Evolutionary conservation across 2,888 invertebrate genomes (phyloP), one percentile per base, ranked within the genome.

Genomic region (Belgica antarctica): DNA sequence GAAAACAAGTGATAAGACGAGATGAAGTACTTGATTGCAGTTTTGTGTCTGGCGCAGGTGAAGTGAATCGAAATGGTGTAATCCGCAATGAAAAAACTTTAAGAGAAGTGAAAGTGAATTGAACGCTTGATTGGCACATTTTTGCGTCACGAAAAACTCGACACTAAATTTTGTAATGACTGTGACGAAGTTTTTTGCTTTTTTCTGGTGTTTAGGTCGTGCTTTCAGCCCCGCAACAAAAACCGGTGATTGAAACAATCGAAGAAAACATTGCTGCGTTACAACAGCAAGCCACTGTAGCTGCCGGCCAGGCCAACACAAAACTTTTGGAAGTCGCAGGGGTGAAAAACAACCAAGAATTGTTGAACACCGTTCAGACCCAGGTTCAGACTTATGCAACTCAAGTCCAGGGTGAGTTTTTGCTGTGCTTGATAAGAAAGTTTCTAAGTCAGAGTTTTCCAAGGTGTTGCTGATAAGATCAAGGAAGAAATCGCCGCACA

Each of bases 41-140:
- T 65, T 65, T n/a, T 65, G 15, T 65, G 65, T 47, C 47, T 65
- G 8, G 28, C 46, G 27, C 47, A 65, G 65, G 65, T 65, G 63
- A 63, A 31, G 22, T 24, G 19, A 62, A n/a, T n/a, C n/a, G 31
- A 34, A 34, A 12, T 61, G 25, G 1, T 41, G n/a, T 2, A n/a
- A 63, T 36, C 17, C 1, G 41, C 7, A 17, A 41, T 63, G 62
- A 7, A 28, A 28, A 12, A 27, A n/a, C 8, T 15, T 12, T n/a
- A 7, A 46, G 17, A n/a, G n/a, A 25, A 41, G 63, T 63, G 63
- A 63, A 65, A 65, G 65, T 41, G 59, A 65, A 12, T 63, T 12
- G n/a, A 17, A 28, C 41, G 65, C 27, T 47, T 41, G 46, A 65
- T 1, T 65, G 27, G 15, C 25, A 19, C 1, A n/a, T 62, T 62